Conservation (phyloP, 2,113 vertebrate species). For the Cisticola juncidis region DNA sequence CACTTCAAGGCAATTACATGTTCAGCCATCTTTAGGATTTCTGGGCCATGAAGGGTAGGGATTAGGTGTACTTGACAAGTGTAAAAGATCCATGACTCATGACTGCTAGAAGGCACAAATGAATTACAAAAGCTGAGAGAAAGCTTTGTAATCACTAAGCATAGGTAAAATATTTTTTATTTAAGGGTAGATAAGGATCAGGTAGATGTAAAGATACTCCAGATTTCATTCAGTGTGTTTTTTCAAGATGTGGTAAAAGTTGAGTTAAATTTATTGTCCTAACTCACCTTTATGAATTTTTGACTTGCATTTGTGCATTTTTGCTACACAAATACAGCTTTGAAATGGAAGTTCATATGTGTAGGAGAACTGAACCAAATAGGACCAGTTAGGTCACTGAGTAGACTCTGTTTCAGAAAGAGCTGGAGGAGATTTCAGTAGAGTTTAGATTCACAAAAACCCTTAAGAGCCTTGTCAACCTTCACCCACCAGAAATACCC, state of each 20-base stretch:
- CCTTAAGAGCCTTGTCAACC: background rate
- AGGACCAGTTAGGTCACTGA: background rate
- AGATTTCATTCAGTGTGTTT: background rate
- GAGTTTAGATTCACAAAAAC: background rate
- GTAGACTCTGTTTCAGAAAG: background rate
- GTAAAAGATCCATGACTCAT: conserved; percentile 78
- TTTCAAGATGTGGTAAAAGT: background rate
- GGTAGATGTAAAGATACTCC: conserved; percentile 1
- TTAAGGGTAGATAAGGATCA: conserved; percentile 35
- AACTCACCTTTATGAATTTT: background rate
- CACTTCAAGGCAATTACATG: conserved; percentile 79
- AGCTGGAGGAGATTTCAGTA: background rate
- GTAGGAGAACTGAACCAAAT: background rate
- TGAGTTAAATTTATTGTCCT: background rate
- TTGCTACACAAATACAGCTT: background rate
- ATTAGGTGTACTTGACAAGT: conserved; percentile 79
- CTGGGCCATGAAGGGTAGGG: conserved; percentile 76
- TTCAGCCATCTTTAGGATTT: conserved; percentile 80
- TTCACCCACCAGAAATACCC: background rate
- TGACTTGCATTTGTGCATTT: background rate
- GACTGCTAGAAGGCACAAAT: conserved; percentile 74
- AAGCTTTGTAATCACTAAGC: conserved; percentile 65
- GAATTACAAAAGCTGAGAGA: conserved; percentile 73
- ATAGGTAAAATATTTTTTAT: conserved; percentile 71
- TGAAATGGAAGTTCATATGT: background rate